Evolutionary conservation across 1,140 invertebrate genomes (phyloP), one percentile per base, ranked within the genome.

Genomic region (Procambarus clarkii): DNA sequence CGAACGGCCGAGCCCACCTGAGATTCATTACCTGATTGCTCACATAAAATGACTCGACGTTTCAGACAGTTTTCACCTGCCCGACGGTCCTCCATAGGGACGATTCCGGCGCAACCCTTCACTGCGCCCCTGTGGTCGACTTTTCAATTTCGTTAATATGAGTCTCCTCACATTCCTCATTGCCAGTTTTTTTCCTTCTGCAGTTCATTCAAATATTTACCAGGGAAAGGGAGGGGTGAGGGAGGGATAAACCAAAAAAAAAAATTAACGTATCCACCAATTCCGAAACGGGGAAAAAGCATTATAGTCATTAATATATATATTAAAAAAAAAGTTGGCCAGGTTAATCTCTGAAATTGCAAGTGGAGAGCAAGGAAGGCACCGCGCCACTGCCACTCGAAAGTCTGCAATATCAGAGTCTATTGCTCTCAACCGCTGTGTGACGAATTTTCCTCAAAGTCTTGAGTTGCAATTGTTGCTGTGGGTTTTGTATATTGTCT

Each of bases 11-110:
- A 34, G 81, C 8, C 69, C 81, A 83, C 81, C 81, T 83, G 58
- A 64, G 81, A 83, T 64, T 83, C 81, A 83, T 83, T 69, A 69
- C 58, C 81, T 83, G 81, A 83, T 83, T 83, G 69, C 69, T 24
- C 69, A 74, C n/a, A 11, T 74, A 74, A 74, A 74, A 74, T 34
- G n/a, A 34, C 7, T 0, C 34, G n/a, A 5, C 69, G 7, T 34
- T 24, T 74, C 24, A 74, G 3, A 34, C 24, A 74, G 24, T 74
- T 74, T 74, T 74, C 69, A 74, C 69, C 24, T 74, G n/a, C 21
- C 24, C 21, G 69, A 34, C 69, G 8, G 21, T 8, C 7, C 24
- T 74, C 69, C 24, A 74, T 74, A 74, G 21, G n/a, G 69, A 8
- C 34, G n/a, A 74, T 24, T 74, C 34, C 34, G 69, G 5, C 69